Conservation (phyloP, 2,888 invertebrate genomes). For the Andrena minutula region DNA sequence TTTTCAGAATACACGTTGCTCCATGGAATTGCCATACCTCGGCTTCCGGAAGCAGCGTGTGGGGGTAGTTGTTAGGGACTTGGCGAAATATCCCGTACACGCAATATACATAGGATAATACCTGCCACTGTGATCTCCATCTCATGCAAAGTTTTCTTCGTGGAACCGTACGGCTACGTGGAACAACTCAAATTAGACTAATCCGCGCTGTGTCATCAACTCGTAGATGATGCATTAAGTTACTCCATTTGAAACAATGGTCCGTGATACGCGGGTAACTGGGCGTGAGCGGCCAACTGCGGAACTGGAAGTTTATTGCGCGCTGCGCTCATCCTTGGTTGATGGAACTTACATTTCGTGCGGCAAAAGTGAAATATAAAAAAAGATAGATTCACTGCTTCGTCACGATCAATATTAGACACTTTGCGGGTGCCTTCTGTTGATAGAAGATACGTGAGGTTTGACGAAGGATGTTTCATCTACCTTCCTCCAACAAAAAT, state of each 20-base stretch:
- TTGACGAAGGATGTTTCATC: too few species aligned
- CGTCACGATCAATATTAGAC: too few species aligned
- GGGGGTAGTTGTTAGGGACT: conserved; percentile 29
- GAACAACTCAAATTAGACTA: conserved; percentile 56
- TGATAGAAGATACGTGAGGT: too few species aligned
- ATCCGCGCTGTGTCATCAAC: conserved; percentile 56
- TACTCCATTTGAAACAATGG: conserved; percentile 54
- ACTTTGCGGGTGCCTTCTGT: too few species aligned
- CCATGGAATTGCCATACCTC: neutral
- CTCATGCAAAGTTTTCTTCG: conserved; percentile 54
- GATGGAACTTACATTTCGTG: conserved; percentile 30
- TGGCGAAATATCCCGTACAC: conserved; percentile 40
- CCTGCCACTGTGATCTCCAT: conserved; percentile 39
- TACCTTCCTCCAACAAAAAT: too few species aligned
- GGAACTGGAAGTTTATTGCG: conserved; percentile 17
- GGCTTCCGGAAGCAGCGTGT: neutral
- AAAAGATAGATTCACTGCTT: neutral
- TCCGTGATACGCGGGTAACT: conserved; percentile 48
- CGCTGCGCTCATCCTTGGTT: conserved; percentile 10
- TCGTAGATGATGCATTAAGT: conserved; percentile 59
- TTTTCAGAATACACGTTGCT: neutral
- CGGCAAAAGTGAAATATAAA: conserved; percentile 8
- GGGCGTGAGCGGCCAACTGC: conserved; percentile 48
- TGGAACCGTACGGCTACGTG: conserved; percentile 37
- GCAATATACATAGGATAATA: conserved; percentile 53